phyloP scores from a whole-genome alignment of 2,113 vertebrate genomes.

The Melierax canorus region DNA sequence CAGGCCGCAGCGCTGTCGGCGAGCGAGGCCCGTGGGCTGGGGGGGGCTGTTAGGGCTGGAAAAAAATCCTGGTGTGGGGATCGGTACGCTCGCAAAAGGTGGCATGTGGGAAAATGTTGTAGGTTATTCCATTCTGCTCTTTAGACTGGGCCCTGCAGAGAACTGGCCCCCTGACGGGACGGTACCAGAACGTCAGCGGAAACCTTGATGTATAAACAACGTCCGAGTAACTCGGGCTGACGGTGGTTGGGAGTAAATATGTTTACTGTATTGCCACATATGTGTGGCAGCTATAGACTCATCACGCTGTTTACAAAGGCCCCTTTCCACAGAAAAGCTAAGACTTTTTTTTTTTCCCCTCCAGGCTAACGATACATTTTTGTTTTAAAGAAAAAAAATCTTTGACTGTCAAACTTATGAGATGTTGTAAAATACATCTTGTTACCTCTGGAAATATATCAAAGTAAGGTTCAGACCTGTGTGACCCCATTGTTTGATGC shows the following conservation, averaged over 20 bases:
- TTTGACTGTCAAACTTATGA: neutral
- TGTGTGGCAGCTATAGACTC: neutral
- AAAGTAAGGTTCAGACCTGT: neutral
- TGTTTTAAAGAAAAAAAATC: neutral
- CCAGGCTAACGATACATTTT: rapidly evolving
- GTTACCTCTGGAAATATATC: neutral
- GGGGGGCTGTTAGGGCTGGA: neutral
- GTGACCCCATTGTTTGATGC: neutral
- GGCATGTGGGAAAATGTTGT: rapidly evolving
- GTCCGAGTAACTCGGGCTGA: neutral
- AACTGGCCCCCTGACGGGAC: too few relatives aligned
- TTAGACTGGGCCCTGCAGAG: too few relatives aligned
- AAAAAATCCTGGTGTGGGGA: rapidly evolving
- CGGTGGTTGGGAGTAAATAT: neutral
- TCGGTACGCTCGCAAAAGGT: rapidly evolving
- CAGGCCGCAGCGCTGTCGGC: neutral
- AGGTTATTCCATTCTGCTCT: rapidly evolving
- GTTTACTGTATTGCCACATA: neutral
- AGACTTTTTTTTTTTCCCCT: too few relatives aligned
- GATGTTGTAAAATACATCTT: neutral
- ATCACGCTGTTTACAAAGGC: neutral
- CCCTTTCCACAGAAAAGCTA: neutral
- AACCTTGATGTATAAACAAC: rapidly evolving
- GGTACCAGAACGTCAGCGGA: neutral
- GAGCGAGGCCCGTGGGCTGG: neutral